Evolutionary conservation across 2,888 invertebrate genomes (phyloP).

Genomic region (Heteromyza rotundicornis): DNA sequence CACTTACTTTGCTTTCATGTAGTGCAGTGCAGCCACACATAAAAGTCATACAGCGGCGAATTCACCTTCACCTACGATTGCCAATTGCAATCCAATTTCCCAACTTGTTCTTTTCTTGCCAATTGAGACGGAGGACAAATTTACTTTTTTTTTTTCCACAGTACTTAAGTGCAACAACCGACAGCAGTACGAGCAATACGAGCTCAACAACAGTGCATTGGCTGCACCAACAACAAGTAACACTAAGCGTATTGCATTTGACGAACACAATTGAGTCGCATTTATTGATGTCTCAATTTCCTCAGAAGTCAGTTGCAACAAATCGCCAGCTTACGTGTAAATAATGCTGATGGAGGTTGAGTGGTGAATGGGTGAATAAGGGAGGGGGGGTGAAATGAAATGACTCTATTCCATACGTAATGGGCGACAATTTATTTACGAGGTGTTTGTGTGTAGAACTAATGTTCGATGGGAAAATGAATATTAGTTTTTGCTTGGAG

Average conservation of each 20-base stretch:
- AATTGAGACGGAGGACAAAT: no score
- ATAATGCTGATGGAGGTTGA: no score
- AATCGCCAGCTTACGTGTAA: constrained; percentile 42
- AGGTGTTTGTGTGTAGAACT: no score
- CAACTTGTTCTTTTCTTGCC: not conserved
- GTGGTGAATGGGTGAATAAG: no score
- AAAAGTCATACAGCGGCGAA: no score
- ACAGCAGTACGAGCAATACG: not conserved
- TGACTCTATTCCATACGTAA: constrained; percentile 33
- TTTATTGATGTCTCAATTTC: constrained; percentile 57
- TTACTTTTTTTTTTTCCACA: not conserved
- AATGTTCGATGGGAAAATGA: constrained; percentile 12
- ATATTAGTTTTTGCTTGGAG: no score
- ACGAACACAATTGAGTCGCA: constrained; percentile 37
- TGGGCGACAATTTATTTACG: constrained; percentile 49
- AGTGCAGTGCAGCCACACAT: no score
- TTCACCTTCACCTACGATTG: no score
- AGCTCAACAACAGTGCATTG: not conserved
- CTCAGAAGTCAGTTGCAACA: constrained; percentile 52
- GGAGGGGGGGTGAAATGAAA: not conserved
- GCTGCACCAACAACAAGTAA: not conserved
- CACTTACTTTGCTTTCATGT: no score
- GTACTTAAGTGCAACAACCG: not conserved
- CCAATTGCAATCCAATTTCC: not conserved
- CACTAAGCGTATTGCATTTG: constrained; percentile 13